These are phyloP conservation scores for Watsonalla binaria DNA, from an alignment of 2,888 invertebrate species.

Conservation along the genomic window DNA sequence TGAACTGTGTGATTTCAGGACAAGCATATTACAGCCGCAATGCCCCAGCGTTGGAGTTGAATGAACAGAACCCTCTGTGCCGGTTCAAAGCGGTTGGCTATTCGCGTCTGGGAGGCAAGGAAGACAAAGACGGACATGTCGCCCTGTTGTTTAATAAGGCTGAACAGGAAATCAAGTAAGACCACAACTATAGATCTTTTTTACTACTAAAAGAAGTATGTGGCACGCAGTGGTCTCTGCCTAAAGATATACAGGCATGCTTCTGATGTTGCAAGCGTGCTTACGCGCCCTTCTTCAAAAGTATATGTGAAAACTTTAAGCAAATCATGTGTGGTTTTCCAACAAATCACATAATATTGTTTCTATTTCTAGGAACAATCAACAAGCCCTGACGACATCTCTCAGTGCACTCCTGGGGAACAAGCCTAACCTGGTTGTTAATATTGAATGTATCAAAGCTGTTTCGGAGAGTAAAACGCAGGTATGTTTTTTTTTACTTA, in stretches of 20 bases:
- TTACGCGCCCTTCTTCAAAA: too few relatives aligned
- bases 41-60: conserved; percentile 89
- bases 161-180: conserved; percentile 86
- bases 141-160: conserved; percentile 90
- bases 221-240: neutral
- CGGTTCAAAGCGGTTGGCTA: conserved; percentile 97
- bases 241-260: too few relatives aligned
- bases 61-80: conserved; percentile 93
- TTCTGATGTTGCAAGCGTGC: too few relatives aligned
- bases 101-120: conserved; percentile 89
- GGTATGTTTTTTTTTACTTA: conserved; percentile 50
- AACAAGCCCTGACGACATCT: conserved; percentile 83
- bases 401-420: conserved; percentile 87
- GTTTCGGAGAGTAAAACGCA: conserved; percentile 88
- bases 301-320: too few relatives aligned
- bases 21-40: conserved; percentile 88
- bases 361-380: conserved; percentile 76
- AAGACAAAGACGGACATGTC: conserved; percentile 95
- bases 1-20: too few relatives aligned
- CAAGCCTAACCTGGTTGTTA: conserved; percentile 89
- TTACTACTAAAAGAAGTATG: neutral
- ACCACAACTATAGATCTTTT: conserved; percentile 10
- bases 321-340: neutral
- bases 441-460: conserved; percentile 87
- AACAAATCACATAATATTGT: conserved; percentile 4